Percentiles rank a stretch among this genome's conserved stretches.
phyloP scores from a whole-genome alignment of 2,113 vertebrate species.

The Synodontis membranacea region DNA sequence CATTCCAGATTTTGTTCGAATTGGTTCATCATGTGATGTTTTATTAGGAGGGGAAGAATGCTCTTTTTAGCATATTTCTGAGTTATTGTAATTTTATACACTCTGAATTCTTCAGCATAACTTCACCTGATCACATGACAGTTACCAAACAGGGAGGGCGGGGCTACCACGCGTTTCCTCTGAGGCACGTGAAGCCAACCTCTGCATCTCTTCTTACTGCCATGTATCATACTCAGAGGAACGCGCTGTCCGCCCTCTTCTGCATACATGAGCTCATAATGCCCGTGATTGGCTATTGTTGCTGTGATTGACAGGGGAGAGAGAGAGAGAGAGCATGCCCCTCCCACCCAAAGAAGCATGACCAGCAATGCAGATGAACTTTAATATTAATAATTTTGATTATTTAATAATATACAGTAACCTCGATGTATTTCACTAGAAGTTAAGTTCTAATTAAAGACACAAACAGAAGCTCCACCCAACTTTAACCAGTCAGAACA shows the following conservation, averaged over 20 bases:
- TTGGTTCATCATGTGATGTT: neutral
- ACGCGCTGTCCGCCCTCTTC: neutral
- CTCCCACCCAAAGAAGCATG: neutral
- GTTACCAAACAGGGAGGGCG: no score
- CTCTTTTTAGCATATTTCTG: no score
- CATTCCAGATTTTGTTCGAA: neutral
- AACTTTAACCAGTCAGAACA: neutral
- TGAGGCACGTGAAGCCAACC: no score
- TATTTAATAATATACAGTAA: no score
- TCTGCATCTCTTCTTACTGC: no score
- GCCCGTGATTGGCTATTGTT: neutral
- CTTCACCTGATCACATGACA: no score
- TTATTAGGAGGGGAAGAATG: neutral
- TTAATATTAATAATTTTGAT: no score
- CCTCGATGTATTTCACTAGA: neutral
- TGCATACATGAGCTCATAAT: neutral
- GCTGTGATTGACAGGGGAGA: neutral
- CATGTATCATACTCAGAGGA: no score
- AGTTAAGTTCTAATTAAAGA: neutral
- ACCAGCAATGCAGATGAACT: neutral
- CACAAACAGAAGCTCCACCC: neutral
- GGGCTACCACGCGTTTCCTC: no score
- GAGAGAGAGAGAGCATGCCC: neutral
- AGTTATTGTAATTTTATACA: neutral
- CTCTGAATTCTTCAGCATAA: no score